Base-by-base conservation (phyloP, 2,113 vertebrate genomes). In the Chionomys nivalis region DNA sequence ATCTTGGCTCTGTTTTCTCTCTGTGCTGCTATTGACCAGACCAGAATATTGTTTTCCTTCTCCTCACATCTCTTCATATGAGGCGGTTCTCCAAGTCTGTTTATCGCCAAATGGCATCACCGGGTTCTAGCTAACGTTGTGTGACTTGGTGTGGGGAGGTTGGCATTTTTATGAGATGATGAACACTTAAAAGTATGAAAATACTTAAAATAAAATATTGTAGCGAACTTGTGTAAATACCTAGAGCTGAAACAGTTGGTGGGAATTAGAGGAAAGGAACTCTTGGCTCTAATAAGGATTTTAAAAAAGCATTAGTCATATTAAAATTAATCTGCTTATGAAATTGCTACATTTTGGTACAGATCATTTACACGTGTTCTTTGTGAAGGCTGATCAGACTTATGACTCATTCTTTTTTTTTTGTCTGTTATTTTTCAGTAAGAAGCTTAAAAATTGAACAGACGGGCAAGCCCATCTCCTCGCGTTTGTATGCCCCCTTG, bases 161-260 rank as follows among this genome's bases (percentile, higher is more conserved):
- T 65, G 72, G 3, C 47, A 79, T 21, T 77, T 81, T 90, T 23
- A 70, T 47, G 55, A 66, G 39, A 75, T 94, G 49, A 75, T 73
- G 63, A 89, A 88, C 47, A 76, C 44, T 47, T 85, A 31, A 93
- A 93, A 90, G 73, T 47, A 52, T 83, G n/a, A 76, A 76, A n/a
- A 83, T 55, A n/a, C 73, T 92, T 47, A 52, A 75, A 68, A 91
- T n/a, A 95, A 93, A 93, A 92, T 5, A 75, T 76, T 72, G 39
- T 33, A 70, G 2, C 68, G 82, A 63, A 75, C 93, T 90, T 70
- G 4, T 89, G 11, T 72, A 65, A 92, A 39, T 77, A 42, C 14
- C 33, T 49, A 33, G 23, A 75, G 44, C 65, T 82, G n/a, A 90
- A 97, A 87, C n/a, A 61, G 28, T 63, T 81, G 24, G 26, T 70